phyloP scores from a whole-genome alignment of 2,888 invertebrate genomes.

The Eupithecia inturbata region DNA sequence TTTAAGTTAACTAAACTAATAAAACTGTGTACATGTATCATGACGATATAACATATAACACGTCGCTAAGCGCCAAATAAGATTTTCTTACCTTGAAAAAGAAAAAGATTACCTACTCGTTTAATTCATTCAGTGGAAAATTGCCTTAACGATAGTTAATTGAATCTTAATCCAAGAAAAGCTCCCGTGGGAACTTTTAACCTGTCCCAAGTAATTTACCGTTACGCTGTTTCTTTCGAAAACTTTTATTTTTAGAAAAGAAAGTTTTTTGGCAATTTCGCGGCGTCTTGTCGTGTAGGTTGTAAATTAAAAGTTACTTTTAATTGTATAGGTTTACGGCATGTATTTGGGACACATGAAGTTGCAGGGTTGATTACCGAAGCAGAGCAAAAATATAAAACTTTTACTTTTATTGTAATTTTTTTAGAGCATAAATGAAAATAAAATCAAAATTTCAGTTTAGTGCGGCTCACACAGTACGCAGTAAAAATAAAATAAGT shows the following conservation, averaged over 20 bases:
- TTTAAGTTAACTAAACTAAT: no score
- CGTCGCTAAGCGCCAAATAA: background rate
- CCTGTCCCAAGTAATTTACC: constrained; percentile 34
- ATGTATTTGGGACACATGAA: background rate
- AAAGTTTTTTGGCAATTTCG: constrained; percentile 15
- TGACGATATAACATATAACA: no score
- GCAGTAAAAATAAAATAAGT: no score
- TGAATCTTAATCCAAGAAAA: constrained; percentile 41
- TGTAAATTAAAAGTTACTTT: background rate
- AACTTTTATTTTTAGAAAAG: constrained; percentile 13
- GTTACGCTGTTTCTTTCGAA: constrained; percentile 25
- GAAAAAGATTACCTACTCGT: background rate
- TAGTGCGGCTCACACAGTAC: no score
- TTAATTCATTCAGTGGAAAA: constrained; percentile 18
- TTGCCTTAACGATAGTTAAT: constrained; percentile 39
- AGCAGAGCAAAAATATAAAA: no score
- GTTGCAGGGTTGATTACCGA: background rate
- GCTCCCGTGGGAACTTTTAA: constrained; percentile 33
- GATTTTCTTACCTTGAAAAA: background rate
- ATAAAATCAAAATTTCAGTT: no score
- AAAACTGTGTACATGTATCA: no score
- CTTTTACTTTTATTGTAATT: no score
- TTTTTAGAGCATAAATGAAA: no score
- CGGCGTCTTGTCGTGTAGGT: background rate
- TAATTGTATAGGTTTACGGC: background rate